Base-by-base conservation (phyloP, 2,888 invertebrate species). In the Melitaea athalia region DNA sequence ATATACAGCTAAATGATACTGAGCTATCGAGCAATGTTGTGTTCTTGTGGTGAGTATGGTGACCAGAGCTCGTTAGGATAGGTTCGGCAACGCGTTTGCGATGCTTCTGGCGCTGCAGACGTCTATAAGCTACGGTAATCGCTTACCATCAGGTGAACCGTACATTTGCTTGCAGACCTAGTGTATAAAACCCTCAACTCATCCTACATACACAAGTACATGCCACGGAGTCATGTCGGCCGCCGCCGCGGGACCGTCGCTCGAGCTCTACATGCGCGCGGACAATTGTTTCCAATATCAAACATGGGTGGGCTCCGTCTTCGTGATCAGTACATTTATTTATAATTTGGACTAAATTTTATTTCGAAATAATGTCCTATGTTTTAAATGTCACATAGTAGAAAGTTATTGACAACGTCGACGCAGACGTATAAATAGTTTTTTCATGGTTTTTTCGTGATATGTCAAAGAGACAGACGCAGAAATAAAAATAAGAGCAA, bases 201-300 rank as follows among this genome's bases (percentile, higher is more conserved):
- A 38, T 38, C 1, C 8, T 5, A 8, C 38, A 38, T 24, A 24
- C 24, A 38, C 8, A 38, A 38, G 38, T 38, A 38, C 38, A 38
- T 38, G 38, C 0, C 38, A 8, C 38, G 0, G 38, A 24, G 24
- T 24, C 24, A 14, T 53, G 1, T 10, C 6, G 5, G 53, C 31
- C 53, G 53, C 6, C 53, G 53, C 31, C 53, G 33, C 6, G 14
- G 7, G 14, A 7, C 31, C 14, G 31, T 14, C 53, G 3, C 53
- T 55, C 53, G 33, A 7, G 5, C 31, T 55, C 33, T 33, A 55
- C 53, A 55, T 55, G 33, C 33, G 53, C 14, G 7, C 53, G 3
- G 31, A 31, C 14, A 55, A 55, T 55, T 55, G 14, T 55, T 33
- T 33, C 53, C 33, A 14, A 14, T 55, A 55, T n/a, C 53, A n/a